A percentile compares a stretch with the other conserved stretches of the same genome.
phyloP scores from a whole-genome alignment of 2,888 invertebrate genomes.

The Prionchulus punctatus region DNA sequence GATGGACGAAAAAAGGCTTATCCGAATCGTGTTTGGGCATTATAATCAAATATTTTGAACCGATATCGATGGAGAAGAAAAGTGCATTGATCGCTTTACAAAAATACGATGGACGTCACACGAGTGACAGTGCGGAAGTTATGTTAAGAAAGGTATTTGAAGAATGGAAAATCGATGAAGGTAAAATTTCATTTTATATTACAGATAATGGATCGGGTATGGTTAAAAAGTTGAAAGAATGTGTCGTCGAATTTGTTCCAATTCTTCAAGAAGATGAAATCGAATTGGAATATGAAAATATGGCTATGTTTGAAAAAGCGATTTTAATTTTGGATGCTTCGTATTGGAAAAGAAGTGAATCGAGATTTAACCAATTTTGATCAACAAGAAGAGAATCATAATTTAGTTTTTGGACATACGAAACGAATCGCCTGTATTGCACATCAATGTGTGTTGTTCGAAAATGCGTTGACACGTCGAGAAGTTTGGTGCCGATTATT shows the following conservation, averaged over 20 bases:
- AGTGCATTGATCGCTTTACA: background rate
- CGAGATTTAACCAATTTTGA: no score
- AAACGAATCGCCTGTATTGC: background rate
- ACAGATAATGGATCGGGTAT: background rate
- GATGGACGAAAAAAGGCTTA: background rate
- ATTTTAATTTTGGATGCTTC: no score
- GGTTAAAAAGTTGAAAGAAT: background rate
- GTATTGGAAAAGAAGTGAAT: no score
- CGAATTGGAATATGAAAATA: background rate
- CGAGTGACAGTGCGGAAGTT: background rate
- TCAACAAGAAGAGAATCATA: background rate
- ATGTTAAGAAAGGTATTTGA: background rate
- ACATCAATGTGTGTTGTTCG: background rate
- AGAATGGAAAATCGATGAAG: background rate
- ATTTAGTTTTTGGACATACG: background rate
- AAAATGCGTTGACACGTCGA: background rate
- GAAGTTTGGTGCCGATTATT: background rate
- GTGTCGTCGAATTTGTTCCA: background rate
- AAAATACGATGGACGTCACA: background rate
- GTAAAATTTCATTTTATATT: background rate
- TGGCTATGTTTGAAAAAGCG: no score
- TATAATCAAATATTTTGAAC: background rate
- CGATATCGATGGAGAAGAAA: background rate
- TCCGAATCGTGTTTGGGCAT: background rate
- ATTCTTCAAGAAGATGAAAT: background rate